Evolutionary conservation across 2,888 invertebrate genomes (phyloP).

Genomic region (Nephrocerus scutellatus): DNA sequence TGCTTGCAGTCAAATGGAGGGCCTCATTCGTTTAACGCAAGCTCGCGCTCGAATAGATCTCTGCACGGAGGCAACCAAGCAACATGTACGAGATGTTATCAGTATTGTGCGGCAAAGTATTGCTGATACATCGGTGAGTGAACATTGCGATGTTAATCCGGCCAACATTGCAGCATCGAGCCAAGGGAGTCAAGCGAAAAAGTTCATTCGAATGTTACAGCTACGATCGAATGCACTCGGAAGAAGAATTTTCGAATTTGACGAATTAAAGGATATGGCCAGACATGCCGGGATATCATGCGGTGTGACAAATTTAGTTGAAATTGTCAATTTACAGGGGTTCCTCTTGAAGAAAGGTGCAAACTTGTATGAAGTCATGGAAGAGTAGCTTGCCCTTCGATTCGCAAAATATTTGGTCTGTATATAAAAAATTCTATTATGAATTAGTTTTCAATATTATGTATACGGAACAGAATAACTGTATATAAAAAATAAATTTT

Average conservation of each 20-base stretch:
- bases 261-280: slow-evolving; percentile 70
- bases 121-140: slow-evolving; percentile 65
- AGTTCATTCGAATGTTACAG: slow-evolving; percentile 63
- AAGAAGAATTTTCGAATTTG: slow-evolving; percentile 65
- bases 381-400: slow-evolving; percentile 40
- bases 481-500: too few species aligned
- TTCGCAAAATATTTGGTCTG: too few species aligned
- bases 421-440: too few species aligned
- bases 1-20: slow-evolving; percentile 69
- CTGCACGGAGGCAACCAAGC: slow-evolving; percentile 66
- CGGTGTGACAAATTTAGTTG: slow-evolving; percentile 59
- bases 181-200: slow-evolving; percentile 62
- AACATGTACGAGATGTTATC: slow-evolving; percentile 80
- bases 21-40: slow-evolving; percentile 76
- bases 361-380: slow-evolving; percentile 61
- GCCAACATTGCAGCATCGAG: slow-evolving; percentile 68
- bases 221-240: slow-evolving; percentile 57
- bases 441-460: too few species aligned
- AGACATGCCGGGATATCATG: slow-evolving; percentile 55
- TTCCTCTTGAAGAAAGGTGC: slow-evolving; percentile 75
- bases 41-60: slow-evolving; percentile 85
- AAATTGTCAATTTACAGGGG: slow-evolving; percentile 76
- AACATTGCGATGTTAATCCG: slow-evolving; percentile 49
- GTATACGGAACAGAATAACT: too few species aligned
- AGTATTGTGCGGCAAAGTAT: slow-evolving; percentile 77